Evolutionary conservation across 2,797 vertebrate species (phyloP), one percentile per base, ranked within the genome.

Genomic region (Ara ararauna): DNA sequence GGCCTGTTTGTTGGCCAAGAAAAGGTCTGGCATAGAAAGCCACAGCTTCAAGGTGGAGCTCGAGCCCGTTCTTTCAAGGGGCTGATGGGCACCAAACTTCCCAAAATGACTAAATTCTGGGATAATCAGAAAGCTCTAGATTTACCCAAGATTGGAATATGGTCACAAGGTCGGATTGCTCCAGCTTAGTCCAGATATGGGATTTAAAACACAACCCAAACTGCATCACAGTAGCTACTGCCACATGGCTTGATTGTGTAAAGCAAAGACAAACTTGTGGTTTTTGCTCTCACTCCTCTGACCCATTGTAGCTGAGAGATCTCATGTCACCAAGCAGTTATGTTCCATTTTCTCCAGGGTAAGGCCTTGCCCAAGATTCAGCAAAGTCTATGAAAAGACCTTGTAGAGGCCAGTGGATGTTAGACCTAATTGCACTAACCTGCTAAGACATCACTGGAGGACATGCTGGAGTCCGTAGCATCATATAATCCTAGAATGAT

Each of bases 241-340:
- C 24, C 19, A 17, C 0, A 0, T 17, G 11, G 36, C 22, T 64
- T 23, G 27, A 15, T 16, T 19, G 10, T 12, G 34, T n/a, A 53
- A 89, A 42, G 5, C n/a, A 47, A 92, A 74, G 32, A 72, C 30
- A 48, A 34, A 16, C 22, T 34, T 34, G n/a, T 34, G n/a, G n/a
- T 2, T 34, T 58, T 34, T 7, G 9, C 3, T 84, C 30, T 62
- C 10, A 7, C 9, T 81, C 29, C 24, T 66, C 66, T 72, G 53
- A 18, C 19, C 6, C 0, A 0, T n/a, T 29, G 17, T 27, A 51
- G 38, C 50, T 58, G 53, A 48, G 71, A 10, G 36, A 44, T 29
- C 30, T 77, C 0, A 0, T 27, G 19, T 23, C 9, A 7, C 61
- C 44, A 26, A 72, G 40, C 26, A 61, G 47, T 21, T 30, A 22